A percentile compares a stretch with the other conserved stretches of the same genome.
Evolutionary conservation across 2,888 invertebrate genomes (phyloP).

Genomic region (Luffia ferchaultella): DNA sequence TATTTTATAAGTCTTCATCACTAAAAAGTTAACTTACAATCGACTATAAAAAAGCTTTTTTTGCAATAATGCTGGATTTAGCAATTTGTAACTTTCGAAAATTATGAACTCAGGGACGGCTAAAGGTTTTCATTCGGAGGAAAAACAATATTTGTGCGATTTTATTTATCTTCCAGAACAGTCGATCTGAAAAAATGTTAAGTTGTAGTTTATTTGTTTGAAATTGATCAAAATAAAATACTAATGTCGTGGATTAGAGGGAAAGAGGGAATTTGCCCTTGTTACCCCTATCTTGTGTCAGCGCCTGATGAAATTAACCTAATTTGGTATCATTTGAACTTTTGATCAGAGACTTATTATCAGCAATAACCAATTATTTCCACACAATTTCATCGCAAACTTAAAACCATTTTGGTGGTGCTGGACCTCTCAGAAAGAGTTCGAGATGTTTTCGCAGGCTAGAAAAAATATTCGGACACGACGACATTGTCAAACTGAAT

Average conservation of each 20-base stretch:
- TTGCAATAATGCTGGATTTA: too few relatives aligned
- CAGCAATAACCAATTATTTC: neutral
- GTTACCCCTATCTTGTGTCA: too few relatives aligned
- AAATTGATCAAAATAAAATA: neutral
- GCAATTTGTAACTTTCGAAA: too few relatives aligned
- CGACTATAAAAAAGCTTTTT: too few relatives aligned
- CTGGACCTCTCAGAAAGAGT: neutral
- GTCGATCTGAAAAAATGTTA: neutral
- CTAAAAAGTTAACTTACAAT: too few relatives aligned
- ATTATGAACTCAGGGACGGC: too few relatives aligned
- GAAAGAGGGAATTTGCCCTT: too few relatives aligned
- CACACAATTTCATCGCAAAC: neutral
- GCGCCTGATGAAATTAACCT: neutral
- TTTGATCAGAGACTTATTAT: neutral
- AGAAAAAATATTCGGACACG: neutral
- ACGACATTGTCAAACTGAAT: neutral
- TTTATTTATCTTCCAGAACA: neutral
- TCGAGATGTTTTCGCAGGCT: neutral
- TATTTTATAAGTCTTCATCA: too few relatives aligned
- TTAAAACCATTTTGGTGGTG: neutral
- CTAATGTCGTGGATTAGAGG: neutral
- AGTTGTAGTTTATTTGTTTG: neutral
- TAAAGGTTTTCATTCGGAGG: too few relatives aligned
- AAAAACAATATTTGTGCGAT: too few relatives aligned
- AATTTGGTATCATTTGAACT: neutral